Evolutionary conservation across 2,113 vertebrate genomes (phyloP).

Genomic region (Elgaria multicarinata): DNA sequence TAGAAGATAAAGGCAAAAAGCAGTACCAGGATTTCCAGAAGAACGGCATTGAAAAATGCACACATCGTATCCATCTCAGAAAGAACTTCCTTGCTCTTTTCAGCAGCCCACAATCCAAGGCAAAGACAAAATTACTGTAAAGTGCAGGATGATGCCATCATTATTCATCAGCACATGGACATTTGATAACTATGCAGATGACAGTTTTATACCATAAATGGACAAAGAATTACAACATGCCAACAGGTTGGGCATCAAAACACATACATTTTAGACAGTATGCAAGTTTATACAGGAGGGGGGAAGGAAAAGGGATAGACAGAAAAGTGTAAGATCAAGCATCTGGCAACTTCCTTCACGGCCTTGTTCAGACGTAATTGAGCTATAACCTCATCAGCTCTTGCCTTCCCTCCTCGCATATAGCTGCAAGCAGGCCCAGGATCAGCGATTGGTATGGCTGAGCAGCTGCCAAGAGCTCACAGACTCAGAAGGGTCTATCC

Average conservation of each 20-base stretch:
- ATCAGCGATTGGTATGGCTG: too few species aligned
- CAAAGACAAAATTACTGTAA: neutral
- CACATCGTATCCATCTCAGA: neutral
- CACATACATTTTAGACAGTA: neutral
- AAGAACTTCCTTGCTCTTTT: slow-evolving; percentile 5
- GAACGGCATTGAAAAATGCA: neutral
- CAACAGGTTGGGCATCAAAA: neutral
- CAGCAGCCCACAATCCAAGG: neutral
- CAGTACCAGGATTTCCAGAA: neutral
- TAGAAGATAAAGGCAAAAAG: slow-evolving; percentile 3
- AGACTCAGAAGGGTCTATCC: too few species aligned
- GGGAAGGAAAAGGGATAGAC: neutral
- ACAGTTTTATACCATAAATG: neutral
- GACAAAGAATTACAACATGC: neutral
- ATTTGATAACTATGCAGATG: neutral
- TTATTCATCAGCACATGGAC: neutral
- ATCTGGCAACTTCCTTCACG: neutral
- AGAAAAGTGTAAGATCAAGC: neutral
- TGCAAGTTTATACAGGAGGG: neutral
- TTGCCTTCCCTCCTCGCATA: neutral
- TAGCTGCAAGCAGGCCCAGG: neutral
- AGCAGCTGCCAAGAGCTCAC: too few species aligned
- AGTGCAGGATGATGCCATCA: neutral
- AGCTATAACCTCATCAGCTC: neutral
- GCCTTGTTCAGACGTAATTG: neutral